Evolutionary conservation across 2,113 vertebrate species (phyloP).

Genomic region (Serinus canaria): DNA sequence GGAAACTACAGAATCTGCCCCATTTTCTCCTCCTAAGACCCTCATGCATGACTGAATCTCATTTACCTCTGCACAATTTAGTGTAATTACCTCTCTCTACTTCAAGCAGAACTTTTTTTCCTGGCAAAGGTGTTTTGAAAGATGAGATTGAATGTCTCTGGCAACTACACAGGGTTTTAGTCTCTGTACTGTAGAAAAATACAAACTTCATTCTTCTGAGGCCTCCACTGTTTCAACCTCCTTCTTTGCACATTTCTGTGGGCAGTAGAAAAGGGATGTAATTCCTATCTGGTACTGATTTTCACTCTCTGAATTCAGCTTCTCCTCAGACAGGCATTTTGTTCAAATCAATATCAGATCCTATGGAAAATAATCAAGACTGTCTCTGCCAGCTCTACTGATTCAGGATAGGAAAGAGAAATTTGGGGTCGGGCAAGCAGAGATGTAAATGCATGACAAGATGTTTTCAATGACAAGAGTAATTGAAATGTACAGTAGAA

Average conservation of each 20-base stretch:
- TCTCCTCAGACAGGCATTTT: neutral
- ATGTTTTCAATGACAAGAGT: neutral
- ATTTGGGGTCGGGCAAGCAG: neutral
- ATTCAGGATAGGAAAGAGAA: neutral
- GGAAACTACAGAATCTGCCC: neutral
- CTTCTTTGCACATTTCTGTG: neutral
- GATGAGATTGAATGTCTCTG: neutral
- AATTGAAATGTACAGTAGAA: neutral
- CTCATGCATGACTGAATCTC: constrained; percentile 19
- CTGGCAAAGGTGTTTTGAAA: neutral
- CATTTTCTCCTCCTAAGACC: constrained; percentile 19
- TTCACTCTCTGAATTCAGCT: neutral
- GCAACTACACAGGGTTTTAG: neutral
- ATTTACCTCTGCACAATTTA: constrained; percentile 33
- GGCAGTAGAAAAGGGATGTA: neutral
- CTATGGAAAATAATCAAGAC: neutral
- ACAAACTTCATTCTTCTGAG: neutral
- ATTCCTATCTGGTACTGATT: neutral
- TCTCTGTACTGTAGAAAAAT: neutral
- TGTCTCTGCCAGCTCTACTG: neutral
- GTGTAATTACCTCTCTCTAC: constrained; percentile 4
- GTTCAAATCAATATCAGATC: neutral
- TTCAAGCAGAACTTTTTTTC: neutral
- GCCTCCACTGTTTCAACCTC: neutral
- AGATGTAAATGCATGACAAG: neutral